Conservation (phyloP, 2,888 invertebrate genomes). For the Laothoe populi region DNA sequence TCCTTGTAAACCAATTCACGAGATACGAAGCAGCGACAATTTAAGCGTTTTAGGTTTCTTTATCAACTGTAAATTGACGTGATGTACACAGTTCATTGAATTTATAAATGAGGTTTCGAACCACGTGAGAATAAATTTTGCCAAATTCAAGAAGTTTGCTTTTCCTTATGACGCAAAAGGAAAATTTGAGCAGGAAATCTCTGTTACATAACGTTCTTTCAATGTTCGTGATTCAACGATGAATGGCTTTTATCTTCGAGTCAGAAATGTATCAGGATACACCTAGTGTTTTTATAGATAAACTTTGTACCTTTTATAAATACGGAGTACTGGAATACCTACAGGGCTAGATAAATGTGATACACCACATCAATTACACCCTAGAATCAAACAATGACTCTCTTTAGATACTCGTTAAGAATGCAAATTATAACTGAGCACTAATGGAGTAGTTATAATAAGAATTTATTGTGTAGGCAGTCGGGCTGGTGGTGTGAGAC, state of each 20-base stretch:
- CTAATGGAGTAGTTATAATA: background rate
- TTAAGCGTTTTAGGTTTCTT: conserved; percentile 1
- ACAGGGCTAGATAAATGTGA: background rate
- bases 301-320: background rate
- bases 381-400: background rate
- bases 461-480: background rate
- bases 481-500: conserved; percentile 23
- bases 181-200: conserved; percentile 11
- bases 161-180: conserved; percentile 13
- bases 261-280: background rate
- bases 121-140: background rate
- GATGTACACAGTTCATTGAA: background rate
- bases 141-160: background rate
- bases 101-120: background rate
- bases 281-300: background rate
- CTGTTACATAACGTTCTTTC: conserved; percentile 14
- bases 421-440: background rate
- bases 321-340: background rate
- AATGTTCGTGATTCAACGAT: background rate
- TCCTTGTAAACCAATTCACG: conserved; percentile 22
- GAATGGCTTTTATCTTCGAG: conserved; percentile 1
- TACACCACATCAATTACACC: background rate
- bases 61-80: conserved; percentile 15
- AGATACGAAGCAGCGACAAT: conserved; percentile 10
- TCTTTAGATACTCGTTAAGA: background rate